Conservation (phyloP, 2,113 vertebrate genomes). For the Panthera uncia region DNA sequence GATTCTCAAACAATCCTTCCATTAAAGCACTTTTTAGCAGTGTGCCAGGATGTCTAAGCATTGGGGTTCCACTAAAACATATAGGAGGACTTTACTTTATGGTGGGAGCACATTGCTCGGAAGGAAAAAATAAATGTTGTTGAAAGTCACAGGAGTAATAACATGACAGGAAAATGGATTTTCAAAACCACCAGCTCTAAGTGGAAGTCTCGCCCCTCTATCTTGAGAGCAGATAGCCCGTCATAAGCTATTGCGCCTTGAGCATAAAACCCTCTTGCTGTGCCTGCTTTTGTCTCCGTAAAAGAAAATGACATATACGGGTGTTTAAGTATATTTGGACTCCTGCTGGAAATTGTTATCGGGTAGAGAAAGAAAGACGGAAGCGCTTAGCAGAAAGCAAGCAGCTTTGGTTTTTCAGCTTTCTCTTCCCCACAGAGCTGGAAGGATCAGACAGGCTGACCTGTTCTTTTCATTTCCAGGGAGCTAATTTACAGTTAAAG, state of each 20-base stretch:
- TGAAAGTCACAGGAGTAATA: slow-evolving; percentile 70
- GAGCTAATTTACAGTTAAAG: slow-evolving; percentile 73
- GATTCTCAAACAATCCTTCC: slow-evolving; percentile 66
- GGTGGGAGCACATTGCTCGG: slow-evolving; percentile 40
- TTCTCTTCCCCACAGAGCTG: slow-evolving; percentile 49
- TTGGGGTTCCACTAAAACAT: slow-evolving; percentile 68
- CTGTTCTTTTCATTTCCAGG: slow-evolving; percentile 63
- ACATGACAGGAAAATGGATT: slow-evolving; percentile 72
- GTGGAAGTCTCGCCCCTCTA: slow-evolving; percentile 42
- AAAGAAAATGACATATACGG: slow-evolving; percentile 69
- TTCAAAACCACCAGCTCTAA: slow-evolving; percentile 69
- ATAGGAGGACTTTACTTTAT: slow-evolving; percentile 73
- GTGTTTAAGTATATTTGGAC: slow-evolving; percentile 72
- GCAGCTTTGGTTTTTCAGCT: slow-evolving; percentile 48
- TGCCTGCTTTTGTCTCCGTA: slow-evolving; percentile 67
- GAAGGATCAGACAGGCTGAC: slow-evolving; percentile 48
- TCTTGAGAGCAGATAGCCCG: slow-evolving; percentile 56
- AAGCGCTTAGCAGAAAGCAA: slow-evolving; percentile 66
- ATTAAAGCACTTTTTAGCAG: slow-evolving; percentile 56
- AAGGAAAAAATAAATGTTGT: slow-evolving; percentile 73
- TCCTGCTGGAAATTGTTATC: slow-evolving; percentile 75
- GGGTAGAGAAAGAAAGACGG: slow-evolving; percentile 52
- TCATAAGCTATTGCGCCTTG: slow-evolving; percentile 60
- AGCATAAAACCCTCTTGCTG: slow-evolving; percentile 58
- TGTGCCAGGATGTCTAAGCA: slow-evolving; percentile 3